phyloP scores from a whole-genome alignment of 2,797 vertebrate species.

The Alcedo atthis region DNA sequence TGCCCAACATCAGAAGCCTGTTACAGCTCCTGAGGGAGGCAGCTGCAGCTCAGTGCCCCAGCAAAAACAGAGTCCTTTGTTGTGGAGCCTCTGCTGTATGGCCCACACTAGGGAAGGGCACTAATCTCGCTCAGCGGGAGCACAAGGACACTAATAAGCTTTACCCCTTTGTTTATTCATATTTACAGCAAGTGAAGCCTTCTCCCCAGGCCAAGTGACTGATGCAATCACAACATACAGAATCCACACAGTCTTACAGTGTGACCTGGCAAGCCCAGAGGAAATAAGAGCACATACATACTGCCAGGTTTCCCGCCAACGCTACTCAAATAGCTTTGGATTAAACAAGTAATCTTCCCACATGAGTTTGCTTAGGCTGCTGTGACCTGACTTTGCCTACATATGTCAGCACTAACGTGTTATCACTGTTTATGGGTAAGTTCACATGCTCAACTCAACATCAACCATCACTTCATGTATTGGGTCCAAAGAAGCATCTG shows the following conservation, averaged over 20 bases:
- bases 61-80: slow-evolving; percentile 32
- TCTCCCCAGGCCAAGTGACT: not conserved
- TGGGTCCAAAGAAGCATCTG: not conserved
- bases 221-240: not conserved
- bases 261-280: not conserved
- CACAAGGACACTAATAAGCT: slow-evolving; percentile 56
- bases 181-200: not conserved
- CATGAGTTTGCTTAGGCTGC: slow-evolving; percentile 30
- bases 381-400: not conserved
- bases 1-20: not conserved
- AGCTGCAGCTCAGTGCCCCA: not conserved
- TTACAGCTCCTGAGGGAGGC: not conserved
- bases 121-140: slow-evolving; percentile 50
- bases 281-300: not conserved
- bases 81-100: slow-evolving; percentile 34
- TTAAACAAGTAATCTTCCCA: slow-evolving; percentile 38
- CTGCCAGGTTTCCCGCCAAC: not conserved
- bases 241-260: not conserved
- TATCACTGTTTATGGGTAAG: not conserved
- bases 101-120: not conserved
- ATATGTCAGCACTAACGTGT: not conserved
- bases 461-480: rapidly evolving
- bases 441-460: rapidly evolving
- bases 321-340: not conserved
- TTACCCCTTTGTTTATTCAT: slow-evolving; percentile 54